Conservation (phyloP, 2,888 invertebrate species). For the Hartigia nigra region DNA sequence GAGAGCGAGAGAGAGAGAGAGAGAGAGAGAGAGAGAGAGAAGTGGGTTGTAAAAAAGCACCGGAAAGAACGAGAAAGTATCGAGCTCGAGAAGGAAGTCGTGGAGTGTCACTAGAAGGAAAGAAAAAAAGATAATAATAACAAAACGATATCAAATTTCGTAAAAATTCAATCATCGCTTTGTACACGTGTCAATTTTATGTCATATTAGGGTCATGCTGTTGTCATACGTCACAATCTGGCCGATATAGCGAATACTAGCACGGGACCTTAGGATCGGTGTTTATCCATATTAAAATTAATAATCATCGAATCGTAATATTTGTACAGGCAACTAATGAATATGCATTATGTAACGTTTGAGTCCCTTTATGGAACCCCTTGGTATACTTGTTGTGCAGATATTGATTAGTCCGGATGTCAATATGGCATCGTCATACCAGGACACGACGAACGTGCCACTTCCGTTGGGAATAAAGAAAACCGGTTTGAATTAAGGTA, state of each 20-base stretch:
- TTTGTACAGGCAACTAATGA: not conserved
- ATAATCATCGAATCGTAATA: not conserved
- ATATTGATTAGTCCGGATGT: not conserved
- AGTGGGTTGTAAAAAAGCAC: no score
- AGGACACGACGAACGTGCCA: not conserved
- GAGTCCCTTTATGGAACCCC: not conserved
- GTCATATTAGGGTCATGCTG: not conserved
- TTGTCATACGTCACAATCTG: not conserved
- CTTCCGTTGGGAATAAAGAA: not conserved
- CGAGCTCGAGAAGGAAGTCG: not conserved
- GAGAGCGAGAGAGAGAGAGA: constrained; percentile 2
- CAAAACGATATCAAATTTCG: not conserved
- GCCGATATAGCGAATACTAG: not conserved
- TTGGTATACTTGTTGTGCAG: not conserved
- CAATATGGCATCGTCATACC: not conserved
- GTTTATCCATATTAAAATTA: not conserved
- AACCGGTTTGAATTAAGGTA: not conserved
- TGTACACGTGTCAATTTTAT: not conserved
- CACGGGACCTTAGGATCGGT: not conserved
- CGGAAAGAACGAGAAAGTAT: not conserved
- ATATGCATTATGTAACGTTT: not conserved
- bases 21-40: no score
- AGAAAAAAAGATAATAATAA: not conserved
- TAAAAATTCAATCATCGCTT: not conserved
- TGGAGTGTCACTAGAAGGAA: not conserved